Evolutionary conservation across 1,140 invertebrate species (phyloP).

Genomic region (Halyomorpha halys): DNA sequence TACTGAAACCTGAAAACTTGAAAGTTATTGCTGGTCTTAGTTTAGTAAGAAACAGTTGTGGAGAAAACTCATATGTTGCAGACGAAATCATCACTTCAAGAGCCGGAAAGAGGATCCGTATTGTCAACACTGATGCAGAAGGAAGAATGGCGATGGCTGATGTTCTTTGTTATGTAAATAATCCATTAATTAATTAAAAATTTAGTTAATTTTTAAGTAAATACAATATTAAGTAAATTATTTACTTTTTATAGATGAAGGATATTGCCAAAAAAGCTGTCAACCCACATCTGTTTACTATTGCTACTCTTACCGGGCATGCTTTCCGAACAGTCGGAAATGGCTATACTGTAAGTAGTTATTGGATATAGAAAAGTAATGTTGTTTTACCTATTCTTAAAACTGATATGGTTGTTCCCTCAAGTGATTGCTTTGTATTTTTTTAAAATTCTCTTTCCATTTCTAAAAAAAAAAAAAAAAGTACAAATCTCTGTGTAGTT

Average conservation of each 20-base stretch:
- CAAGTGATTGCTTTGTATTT: too few species aligned
- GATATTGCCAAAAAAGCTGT: conserved; percentile 51
- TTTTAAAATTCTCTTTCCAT: too few species aligned
- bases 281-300: conserved; percentile 82
- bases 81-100: conserved; percentile 83
- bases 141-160: conserved; percentile 93
- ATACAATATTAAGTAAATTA: conserved; percentile 13
- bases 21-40: conserved; percentile 78
- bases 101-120: conserved; percentile 70
- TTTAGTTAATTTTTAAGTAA: conserved; percentile 6
- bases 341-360: conserved; percentile 59
- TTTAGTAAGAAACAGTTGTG: conserved; percentile 86
- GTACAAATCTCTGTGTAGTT: too few species aligned
- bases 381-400: too few species aligned
- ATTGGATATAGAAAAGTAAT: conserved; percentile 10
- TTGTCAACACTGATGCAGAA: conserved; percentile 93
- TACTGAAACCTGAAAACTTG: conserved; percentile 65
- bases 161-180: conserved; percentile 60
- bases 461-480: too few species aligned
- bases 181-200: not conserved
- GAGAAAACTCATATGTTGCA: conserved; percentile 78
- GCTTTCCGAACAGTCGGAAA: conserved; percentile 63
- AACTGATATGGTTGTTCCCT: too few species aligned
- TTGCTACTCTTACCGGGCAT: conserved; percentile 91
- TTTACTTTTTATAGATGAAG: conserved; percentile 46